A percentile compares a stretch with the other conserved stretches of the same genome.
These are phyloP conservation scores for Neoscelio sp. DNA, from an alignment of 2,888 invertebrate genomes.

Conservation along the genomic window DNA sequence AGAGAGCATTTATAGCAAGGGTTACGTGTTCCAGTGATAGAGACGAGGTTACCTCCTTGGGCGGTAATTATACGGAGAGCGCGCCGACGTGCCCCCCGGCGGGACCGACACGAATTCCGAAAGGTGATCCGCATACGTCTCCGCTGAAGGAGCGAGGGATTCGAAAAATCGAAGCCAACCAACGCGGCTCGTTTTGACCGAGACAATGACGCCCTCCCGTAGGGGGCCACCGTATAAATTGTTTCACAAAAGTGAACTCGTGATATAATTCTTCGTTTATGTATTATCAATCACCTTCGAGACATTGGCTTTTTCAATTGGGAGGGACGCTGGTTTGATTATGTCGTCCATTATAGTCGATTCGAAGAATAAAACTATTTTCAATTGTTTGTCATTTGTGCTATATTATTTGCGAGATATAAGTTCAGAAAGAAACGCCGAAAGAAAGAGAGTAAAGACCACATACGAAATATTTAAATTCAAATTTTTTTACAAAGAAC, in stretches of 20 bases:
- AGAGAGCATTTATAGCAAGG: conserved; percentile 62
- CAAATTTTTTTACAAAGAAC: neutral
- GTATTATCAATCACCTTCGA: conserved; percentile 70
- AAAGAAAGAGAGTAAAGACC: no score
- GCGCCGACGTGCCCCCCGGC: conserved; percentile 74
- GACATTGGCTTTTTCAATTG: conserved; percentile 61
- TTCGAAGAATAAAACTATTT: conserved; percentile 15
- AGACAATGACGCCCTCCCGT: conserved; percentile 77
- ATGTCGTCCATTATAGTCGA: conserved; percentile 33
- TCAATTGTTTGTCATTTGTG: conserved; percentile 19
- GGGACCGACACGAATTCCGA: conserved; percentile 78
- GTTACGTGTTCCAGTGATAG: conserved; percentile 70
- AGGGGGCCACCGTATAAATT: conserved; percentile 78
- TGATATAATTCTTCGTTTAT: conserved; percentile 65
- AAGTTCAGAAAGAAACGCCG: neutral
- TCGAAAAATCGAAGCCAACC: conserved; percentile 63
- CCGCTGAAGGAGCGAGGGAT: conserved; percentile 63
- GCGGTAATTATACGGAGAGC: conserved; percentile 78
- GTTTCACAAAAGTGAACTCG: conserved; percentile 72
- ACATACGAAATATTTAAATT: no score
- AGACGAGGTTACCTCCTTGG: conserved; percentile 75
- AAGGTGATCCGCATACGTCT: conserved; percentile 78
- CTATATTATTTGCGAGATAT: conserved; percentile 14
- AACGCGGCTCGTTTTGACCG: conserved; percentile 72
- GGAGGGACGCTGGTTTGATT: conserved; percentile 14